phyloP scores from a whole-genome alignment of 2,888 invertebrate genomes.

The Lacanobia wlatinum region DNA sequence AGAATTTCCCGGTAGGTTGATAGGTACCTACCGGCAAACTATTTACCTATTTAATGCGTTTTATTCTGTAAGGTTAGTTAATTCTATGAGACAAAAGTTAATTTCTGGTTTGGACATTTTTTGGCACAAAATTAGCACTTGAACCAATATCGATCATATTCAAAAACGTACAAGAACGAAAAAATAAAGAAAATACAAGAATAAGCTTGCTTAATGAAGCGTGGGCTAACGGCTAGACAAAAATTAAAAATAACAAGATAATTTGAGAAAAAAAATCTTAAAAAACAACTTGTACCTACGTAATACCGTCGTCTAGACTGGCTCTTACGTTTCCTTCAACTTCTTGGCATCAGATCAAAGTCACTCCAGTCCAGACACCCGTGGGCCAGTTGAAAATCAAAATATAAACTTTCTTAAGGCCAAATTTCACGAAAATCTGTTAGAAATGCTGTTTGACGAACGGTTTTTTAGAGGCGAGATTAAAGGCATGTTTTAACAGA shows the following conservation, averaged over 20 bases:
- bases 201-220: constrained; percentile 27
- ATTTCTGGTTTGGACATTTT: too few species aligned
- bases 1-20: too few species aligned
- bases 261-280: constrained; percentile 14
- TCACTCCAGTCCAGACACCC: constrained; percentile 9
- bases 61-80: neutral
- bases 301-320: constrained; percentile 34
- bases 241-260: constrained; percentile 21
- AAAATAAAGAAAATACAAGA: neutral
- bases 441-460: neutral
- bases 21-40: neutral
- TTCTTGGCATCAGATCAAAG: constrained; percentile 64
- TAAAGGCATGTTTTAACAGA: neutral
- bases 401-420: constrained; percentile 8
- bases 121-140: too few species aligned
- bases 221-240: constrained; percentile 36
- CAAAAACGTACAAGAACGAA: neutral
- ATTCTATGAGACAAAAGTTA: neutral
- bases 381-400: constrained; percentile 19
- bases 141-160: too few species aligned
- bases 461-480: neutral
- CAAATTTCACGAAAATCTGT: neutral
- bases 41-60: constrained; percentile 7
- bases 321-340: constrained; percentile 23
- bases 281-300: constrained; percentile 21